phyloP scores from a whole-genome alignment of 2,797 vertebrate species.

The Antrozous pallidus region DNA sequence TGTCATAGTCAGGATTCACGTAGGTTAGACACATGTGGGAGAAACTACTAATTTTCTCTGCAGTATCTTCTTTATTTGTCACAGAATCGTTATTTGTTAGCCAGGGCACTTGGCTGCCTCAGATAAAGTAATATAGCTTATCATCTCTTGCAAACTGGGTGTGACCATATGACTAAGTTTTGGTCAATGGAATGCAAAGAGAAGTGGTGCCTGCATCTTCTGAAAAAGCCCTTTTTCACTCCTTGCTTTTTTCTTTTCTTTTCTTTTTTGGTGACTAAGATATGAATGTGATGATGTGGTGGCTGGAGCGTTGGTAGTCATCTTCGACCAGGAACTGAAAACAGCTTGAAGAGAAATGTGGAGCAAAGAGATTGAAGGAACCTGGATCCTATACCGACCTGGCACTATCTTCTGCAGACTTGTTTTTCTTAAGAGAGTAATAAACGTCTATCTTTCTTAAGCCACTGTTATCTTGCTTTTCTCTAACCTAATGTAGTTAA shows the following conservation, averaged over 20 bases:
- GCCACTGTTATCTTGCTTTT: neutral
- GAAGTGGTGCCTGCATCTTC: constrained; percentile 6
- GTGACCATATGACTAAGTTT: neutral
- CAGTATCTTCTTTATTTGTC: neutral
- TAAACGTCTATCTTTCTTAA: neutral
- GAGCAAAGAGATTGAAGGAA: neutral
- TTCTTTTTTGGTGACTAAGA: neutral
- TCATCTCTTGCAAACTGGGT: neutral
- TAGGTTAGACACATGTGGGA: neutral
- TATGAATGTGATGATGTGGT: neutral
- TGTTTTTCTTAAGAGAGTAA: neutral
- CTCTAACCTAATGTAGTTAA: neutral
- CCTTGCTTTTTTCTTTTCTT: neutral
- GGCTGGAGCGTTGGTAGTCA: neutral
- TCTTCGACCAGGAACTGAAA: neutral
- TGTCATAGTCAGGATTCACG: neutral
- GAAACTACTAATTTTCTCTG: neutral
- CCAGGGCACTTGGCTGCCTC: neutral
- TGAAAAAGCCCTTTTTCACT: neutral
- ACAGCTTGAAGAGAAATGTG: neutral
- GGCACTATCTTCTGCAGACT: neutral
- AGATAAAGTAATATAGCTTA: neutral
- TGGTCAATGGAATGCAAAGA: neutral
- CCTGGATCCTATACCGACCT: neutral
- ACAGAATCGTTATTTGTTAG: neutral